These are phyloP conservation scores for Corythornis leucogaster DNA, from an alignment of 2,797 vertebrate genomes.

Conservation along the genomic window DNA sequence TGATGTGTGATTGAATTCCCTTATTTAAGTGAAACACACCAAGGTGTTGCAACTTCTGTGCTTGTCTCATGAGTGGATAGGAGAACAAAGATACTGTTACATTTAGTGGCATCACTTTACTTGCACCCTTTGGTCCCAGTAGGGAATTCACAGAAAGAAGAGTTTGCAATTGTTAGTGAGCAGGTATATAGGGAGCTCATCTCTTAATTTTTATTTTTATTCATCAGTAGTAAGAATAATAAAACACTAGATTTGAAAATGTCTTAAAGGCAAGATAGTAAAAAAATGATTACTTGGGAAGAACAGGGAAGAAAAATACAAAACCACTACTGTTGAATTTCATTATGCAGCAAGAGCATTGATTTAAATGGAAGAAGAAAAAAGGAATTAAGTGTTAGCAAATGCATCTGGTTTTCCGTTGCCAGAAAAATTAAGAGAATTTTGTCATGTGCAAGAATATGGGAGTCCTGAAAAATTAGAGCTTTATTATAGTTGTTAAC, in stretches of 20 bases:
- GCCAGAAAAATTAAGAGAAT: background rate
- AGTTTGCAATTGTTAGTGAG: background rate
- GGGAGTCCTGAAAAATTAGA: conserved; percentile 5
- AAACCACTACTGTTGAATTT: background rate
- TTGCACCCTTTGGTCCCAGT: background rate
- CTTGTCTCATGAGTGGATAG: background rate
- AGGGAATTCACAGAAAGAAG: background rate
- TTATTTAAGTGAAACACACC: background rate
- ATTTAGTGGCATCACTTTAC: background rate
- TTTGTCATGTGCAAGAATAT: background rate
- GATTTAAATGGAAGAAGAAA: background rate
- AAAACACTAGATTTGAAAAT: background rate
- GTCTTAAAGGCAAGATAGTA: background rate
- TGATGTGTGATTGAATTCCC: conserved; percentile 12
- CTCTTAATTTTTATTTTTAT: background rate
- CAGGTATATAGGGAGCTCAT: background rate
- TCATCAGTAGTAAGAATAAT: background rate
- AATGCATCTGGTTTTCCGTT: background rate
- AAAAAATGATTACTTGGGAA: background rate
- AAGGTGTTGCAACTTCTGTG: background rate
- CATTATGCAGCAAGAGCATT: background rate
- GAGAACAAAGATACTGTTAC: background rate
- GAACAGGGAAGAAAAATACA: background rate
- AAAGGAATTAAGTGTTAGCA: background rate
- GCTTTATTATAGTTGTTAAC: conserved; percentile 8